Percentiles rank a stretch among this genome's conserved stretches.
Conservation (phyloP, 2,113 vertebrate species). For the Nerophis lumbriciformis region DNA sequence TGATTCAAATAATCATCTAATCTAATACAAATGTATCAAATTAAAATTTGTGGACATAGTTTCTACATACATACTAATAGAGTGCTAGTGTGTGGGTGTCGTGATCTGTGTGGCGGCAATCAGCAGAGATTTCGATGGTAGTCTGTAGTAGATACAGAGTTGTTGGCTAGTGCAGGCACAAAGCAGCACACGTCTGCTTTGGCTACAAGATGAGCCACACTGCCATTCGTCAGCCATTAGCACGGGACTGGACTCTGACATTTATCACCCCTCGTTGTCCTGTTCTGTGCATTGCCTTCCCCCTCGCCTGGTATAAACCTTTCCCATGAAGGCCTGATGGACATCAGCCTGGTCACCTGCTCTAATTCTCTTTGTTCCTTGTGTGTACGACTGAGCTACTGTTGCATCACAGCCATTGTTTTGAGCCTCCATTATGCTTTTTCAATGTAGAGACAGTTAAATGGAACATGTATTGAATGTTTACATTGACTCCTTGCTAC, state of each 20-base stretch:
- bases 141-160: not conserved
- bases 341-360: conserved; percentile 23
- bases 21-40: too few species aligned
- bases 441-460: conserved; percentile 5
- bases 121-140: conserved; percentile 7
- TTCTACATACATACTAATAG: too few species aligned
- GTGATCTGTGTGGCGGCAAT: not conserved
- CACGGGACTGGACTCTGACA: conserved; percentile 26
- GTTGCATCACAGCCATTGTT: conserved; percentile 22
- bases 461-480: not conserved
- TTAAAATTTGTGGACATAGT: too few species aligned
- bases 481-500: conserved; percentile 4
- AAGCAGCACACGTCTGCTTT: conserved; percentile 21
- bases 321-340: conserved; percentile 37
- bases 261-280: conserved; percentile 49
- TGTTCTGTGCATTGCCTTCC: conserved; percentile 35
- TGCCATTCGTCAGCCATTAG: conserved; percentile 50
- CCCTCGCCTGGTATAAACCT: conserved; percentile 51
- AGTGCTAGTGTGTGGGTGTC: not conserved
- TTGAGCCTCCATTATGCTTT: conserved; percentile 13
- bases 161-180: not conserved
- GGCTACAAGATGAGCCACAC: conserved; percentile 38
- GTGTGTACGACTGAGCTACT: conserved; percentile 7
- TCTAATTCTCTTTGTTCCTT: conserved; percentile 5
- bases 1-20: too few species aligned